Conservation (phyloP, 1,140 invertebrate genomes). For the Anthonomus grandis region DNA sequence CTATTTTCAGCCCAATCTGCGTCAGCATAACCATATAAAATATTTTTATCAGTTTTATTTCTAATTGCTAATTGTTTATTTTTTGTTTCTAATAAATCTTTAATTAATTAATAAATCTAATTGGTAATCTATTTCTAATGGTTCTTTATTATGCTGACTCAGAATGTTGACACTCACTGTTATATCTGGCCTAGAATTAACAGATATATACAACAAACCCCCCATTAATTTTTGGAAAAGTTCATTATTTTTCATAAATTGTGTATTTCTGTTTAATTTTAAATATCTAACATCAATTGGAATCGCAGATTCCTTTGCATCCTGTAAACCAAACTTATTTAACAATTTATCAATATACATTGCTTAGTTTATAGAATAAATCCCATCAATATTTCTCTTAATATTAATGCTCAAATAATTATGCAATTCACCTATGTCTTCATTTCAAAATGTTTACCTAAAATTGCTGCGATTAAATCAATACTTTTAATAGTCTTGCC, state of each 20-base stretch:
- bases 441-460: background rate
- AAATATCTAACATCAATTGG: background rate
- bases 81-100: conserved; percentile 1
- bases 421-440: too few relatives aligned
- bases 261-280: background rate
- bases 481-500: too few relatives aligned
- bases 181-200: background rate
- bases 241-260: background rate
- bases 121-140: background rate
- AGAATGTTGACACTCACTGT: too few relatives aligned
- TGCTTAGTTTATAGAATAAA: background rate
- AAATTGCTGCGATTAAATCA: background rate
- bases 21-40: too few relatives aligned
- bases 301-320: background rate
- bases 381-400: background rate
- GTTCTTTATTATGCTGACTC: too few relatives aligned
- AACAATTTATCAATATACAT: background rate
- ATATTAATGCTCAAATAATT: too few relatives aligned
- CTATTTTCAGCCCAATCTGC: conserved; percentile 41
- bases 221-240: background rate
- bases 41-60: background rate
- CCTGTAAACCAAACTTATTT: background rate
- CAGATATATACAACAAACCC: background rate
- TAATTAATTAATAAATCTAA: background rate
- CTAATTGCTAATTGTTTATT: background rate